Base-by-base conservation (phyloP, 2,113 vertebrate genomes). In the Phrynocephalus versicolor region DNA sequence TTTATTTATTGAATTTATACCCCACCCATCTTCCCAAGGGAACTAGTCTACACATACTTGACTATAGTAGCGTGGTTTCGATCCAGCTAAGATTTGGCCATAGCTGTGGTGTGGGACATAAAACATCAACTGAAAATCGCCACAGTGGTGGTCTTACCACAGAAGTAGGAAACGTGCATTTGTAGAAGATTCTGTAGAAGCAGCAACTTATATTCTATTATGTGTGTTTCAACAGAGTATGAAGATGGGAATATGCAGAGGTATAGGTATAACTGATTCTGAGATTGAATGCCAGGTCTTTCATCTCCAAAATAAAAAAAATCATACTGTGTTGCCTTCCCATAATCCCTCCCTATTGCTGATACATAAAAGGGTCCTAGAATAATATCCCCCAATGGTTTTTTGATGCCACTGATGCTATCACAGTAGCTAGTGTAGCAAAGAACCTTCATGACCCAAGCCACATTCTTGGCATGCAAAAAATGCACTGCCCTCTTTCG, bases 401-500 rank as follows among this genome's bases (percentile, higher is more conserved):
- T 93, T 81, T 72, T 88, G 89, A 85, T 93, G 85, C 67, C 27
- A 73, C 87, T 87, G 91, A 91, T 87, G 87, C 91, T 91, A 92
- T 88, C 94, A 90, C 82, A 60, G 45, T 6, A 90, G 85, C 81
- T 92, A 87, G 84, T 91, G 25, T 0, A 35, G 82, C 85, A 87
- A 65, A 87, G 79, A 80, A 81, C 85, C 90, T 85, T 0, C 27
- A 87, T 90, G 88, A 87, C n/a, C n/a, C n/a, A 67, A 88, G 81
- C 81, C 45, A 78, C 70, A 82, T 84, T 89, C 86, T 83, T 91
- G 88, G 88, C 90, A 89, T 64, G 88, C 81, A 41, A 79, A 88
- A 93, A 65, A 55, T 65, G 79, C 88, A 88, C 57, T 23, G 82
- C 83, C 88, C 14, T 73, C 21, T 60, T 27, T 51, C 39, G 51